These are phyloP conservation scores for Caenorhabditis sinica DNA, from an alignment of 2,888 invertebrate species.

Conservation along the genomic window DNA sequence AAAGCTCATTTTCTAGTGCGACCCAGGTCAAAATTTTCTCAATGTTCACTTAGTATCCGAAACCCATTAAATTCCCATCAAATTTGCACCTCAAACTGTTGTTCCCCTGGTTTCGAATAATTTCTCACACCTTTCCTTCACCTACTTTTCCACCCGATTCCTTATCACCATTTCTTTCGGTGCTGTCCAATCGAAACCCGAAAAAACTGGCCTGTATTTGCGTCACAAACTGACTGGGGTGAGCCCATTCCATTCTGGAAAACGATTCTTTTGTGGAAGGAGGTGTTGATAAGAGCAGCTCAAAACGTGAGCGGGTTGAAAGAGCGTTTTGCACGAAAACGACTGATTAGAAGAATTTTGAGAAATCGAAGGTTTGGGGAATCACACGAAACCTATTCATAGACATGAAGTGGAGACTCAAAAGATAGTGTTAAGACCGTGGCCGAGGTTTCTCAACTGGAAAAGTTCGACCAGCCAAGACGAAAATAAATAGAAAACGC, in stretches of 20 bases:
- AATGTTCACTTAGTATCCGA: conserved; percentile 3
- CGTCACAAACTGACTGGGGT: conserved; percentile 30
- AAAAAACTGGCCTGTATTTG: conserved; percentile 7
- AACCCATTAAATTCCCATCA: conserved; percentile 32
- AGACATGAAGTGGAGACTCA: neutral
- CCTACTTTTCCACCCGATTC: neutral
- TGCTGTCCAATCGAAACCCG: neutral
- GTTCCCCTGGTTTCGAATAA: neutral
- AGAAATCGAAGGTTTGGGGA: neutral
- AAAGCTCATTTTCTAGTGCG: too few species aligned
- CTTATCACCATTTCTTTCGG: conserved; percentile 2
- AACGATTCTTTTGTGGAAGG: conserved; percentile 39
- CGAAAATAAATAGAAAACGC: too few species aligned
- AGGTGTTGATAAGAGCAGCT: conserved; percentile 41
- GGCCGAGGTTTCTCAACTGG: too few species aligned
- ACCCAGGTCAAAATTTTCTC: neutral
- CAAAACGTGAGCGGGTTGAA: conserved; percentile 59
- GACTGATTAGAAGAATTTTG: neutral
- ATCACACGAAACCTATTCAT: conserved; percentile 11
- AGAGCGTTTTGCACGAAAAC: conserved; percentile 59
- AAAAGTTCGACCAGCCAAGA: too few species aligned
- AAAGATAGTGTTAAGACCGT: too few species aligned
- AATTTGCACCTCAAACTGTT: conserved; percentile 15
- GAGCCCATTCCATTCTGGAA: conserved; percentile 1
- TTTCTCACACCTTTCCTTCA: conserved; percentile 29